These are phyloP conservation scores for Merodon equestris DNA, from an alignment of 2,888 invertebrate species.

Conservation along the genomic window DNA sequence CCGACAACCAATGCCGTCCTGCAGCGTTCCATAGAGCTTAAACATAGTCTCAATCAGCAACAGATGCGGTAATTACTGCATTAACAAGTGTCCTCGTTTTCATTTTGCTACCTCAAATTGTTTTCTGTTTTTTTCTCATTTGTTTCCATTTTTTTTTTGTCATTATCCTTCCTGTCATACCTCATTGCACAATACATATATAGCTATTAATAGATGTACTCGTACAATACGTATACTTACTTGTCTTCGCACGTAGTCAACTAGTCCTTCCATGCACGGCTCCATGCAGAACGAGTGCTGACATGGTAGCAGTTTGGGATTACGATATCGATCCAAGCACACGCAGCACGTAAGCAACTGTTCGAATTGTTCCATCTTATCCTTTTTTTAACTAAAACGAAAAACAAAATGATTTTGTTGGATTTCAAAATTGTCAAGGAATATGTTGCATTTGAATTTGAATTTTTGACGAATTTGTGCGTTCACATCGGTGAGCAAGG, in stretches of 20 bases:
- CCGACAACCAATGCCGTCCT: slow-evolving; percentile 1
- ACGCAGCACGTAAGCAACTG: slow-evolving; percentile 98
- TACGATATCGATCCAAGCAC: slow-evolving; percentile 97
- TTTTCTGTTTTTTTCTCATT: not conserved
- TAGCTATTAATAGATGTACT: slow-evolving; percentile 30
- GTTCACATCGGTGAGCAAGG: too few relatives aligned
- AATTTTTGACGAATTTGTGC: too few relatives aligned
- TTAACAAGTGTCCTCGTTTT: slow-evolving; percentile 7
- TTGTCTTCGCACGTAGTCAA: slow-evolving; percentile 96
- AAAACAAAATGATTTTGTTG: not conserved
- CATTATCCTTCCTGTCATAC: too few relatives aligned
- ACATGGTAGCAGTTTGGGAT: slow-evolving; percentile 99
- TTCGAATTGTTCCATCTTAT: slow-evolving; percentile 95
- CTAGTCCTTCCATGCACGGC: slow-evolving; percentile 98
- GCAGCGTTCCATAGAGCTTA: too few relatives aligned
- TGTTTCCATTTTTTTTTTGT: too few relatives aligned
- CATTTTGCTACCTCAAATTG: not conserved
- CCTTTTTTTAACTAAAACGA: slow-evolving; percentile 62
- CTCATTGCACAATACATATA: not conserved
- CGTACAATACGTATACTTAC: slow-evolving; percentile 78
- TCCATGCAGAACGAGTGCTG: slow-evolving; percentile 99
- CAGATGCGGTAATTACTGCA: slow-evolving; percentile 15
- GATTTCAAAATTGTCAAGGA: too few relatives aligned
- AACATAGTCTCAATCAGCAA: too few relatives aligned
- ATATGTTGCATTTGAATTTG: too few relatives aligned